These are phyloP conservation scores for Timandra comae DNA, from an alignment of 2,888 invertebrate species.

Conservation along the genomic window DNA sequence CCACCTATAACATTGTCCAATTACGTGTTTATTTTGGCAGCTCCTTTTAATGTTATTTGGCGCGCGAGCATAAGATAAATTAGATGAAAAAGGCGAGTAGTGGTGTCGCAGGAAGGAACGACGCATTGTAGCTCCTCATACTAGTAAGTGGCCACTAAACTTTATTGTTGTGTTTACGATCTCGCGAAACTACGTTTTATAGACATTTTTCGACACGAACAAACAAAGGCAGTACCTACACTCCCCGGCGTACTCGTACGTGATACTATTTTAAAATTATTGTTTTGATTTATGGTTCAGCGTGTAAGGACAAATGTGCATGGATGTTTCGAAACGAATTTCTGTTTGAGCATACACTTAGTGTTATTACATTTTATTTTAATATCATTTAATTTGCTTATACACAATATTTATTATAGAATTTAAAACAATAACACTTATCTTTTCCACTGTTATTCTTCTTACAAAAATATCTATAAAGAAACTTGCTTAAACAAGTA, in stretches of 20 bases:
- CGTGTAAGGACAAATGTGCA: no score
- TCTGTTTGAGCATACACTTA: no score
- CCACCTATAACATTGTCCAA: neutral
- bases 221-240: constrained; percentile 27
- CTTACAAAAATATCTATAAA: no score
- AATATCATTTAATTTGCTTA: neutral
- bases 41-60: constrained; percentile 31
- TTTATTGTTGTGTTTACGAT: constrained; percentile 65
- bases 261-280: constrained; percentile 18
- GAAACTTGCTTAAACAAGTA: neutral
- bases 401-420: no score
- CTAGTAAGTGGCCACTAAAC: constrained; percentile 59
- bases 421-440: no score
- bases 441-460: no score
- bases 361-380: neutral
- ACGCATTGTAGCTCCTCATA: constrained; percentile 35
- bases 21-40: constrained; percentile 7
- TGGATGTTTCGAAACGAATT: no score
- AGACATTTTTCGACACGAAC: constrained; percentile 31
- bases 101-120: constrained; percentile 25
- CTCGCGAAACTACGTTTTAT: constrained; percentile 38
- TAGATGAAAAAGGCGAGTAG: constrained; percentile 32
- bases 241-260: constrained; percentile 17
- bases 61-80: constrained; percentile 39
- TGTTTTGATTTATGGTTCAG: constrained; percentile 11